Base-by-base conservation (phyloP, 1,140 invertebrate genomes). In the Bombus haemorrhoidalis region DNA sequence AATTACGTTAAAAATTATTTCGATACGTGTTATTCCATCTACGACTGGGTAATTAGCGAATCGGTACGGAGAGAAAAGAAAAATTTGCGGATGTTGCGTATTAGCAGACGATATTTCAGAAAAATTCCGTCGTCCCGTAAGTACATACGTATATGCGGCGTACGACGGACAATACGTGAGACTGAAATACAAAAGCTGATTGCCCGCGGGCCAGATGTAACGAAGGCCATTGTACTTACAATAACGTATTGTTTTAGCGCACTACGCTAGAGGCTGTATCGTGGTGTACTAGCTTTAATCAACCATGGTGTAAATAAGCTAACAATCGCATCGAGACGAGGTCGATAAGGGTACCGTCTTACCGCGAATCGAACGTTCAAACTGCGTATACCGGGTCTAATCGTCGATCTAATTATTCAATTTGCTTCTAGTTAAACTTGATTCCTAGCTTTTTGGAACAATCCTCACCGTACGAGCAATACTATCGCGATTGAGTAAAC, bases 201-300 rank as follows among this genome's bases (percentile, higher is more conserved):
- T 86, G 86, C 69, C 43, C 22, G 15, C 47, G 81, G 87, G 77
- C 53, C 34, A 34, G 53, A 81, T 83, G 75, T 82, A 86, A 89
- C 85, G 87, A 80, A 81, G 28, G 79, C 18, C 59, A 72, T 71
- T 88, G 85, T 86, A 79, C 75, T 79, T 79, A 76, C 43, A 73
- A 59, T 53, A 83, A 64, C 39, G 47, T 32, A 66, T 62, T 80
- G 77, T 43, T 72, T 86, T 78, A 78, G 25, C 34, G 9, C 25
- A 77, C 25, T 34, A 18, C 28, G 13, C 37, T 18, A 34, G 28
- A 47, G 41, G 75, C 25, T 64, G 59, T 28, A 53, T 41, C n/a
- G 57, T 64, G 6, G 12, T 25, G n/a, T 69, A 81, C 41, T 47
- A 68, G 68, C 39, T 80, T 77, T 83, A 83, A 83, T 68, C 73